Percentiles rank a stretch among this genome's conserved stretches.
Conservation (phyloP, 1,140 invertebrate genomes). For the Bombus confusus region DNA sequence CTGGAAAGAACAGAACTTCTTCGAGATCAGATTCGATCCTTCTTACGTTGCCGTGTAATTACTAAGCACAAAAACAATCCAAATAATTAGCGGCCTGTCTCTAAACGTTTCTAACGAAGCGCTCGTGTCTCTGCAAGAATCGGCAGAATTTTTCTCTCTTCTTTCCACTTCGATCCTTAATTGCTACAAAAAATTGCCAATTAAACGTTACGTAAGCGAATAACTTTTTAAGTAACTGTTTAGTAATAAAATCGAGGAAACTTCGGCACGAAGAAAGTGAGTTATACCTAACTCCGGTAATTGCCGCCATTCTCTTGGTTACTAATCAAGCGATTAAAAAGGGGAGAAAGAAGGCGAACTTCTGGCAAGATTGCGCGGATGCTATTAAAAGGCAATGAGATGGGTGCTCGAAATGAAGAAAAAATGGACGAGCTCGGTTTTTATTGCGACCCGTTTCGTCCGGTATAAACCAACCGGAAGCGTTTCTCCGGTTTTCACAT, state of each 20-base stretch:
- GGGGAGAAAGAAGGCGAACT: neutral
- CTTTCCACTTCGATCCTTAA: no score
- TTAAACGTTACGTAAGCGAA: conserved; percentile 3
- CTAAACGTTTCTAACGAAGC: neutral
- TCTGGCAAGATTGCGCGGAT: neutral
- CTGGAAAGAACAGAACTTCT: neutral
- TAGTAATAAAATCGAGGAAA: conserved; percentile 1
- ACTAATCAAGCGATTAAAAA: conserved; percentile 8
- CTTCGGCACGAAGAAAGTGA: conserved; percentile 17
- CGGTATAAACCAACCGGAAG: conserved; percentile 75
- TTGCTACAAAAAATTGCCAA: neutral
- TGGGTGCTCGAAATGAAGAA: neutral
- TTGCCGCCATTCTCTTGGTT: neutral
- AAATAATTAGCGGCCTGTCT: neutral
- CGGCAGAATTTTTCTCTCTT: neutral
- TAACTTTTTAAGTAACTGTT: neutral
- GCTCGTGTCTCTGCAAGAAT: neutral
- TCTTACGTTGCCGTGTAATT: conserved; percentile 33
- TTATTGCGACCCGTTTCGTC: conserved; percentile 7
- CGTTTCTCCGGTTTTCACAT: conserved; percentile 81
- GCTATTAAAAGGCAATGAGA: neutral
- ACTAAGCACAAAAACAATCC: neutral
- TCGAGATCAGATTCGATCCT: neutral
- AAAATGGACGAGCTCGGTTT: conserved; percentile 32
- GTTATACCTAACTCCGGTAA: neutral